phyloP scores from a whole-genome alignment of 1,140 invertebrate species.

The Calliopsis andreniformis region DNA sequence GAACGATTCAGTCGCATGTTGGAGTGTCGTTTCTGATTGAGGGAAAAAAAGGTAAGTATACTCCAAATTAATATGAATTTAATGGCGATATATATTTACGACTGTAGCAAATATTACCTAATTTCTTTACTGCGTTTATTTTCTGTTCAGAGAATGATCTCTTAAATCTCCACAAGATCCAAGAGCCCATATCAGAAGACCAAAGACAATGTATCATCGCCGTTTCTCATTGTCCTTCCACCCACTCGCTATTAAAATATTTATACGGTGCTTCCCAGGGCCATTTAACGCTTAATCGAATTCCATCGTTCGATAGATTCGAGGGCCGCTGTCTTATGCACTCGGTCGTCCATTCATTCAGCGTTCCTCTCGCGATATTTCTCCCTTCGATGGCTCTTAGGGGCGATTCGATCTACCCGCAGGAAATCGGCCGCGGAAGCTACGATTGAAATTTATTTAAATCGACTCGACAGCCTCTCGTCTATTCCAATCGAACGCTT shows the following conservation, averaged over 20 bases:
- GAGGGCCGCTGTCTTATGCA: neutral
- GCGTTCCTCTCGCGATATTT: neutral
- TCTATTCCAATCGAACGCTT: too few species aligned
- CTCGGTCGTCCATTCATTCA: neutral
- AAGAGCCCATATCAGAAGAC: too few species aligned
- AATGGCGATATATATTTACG: too few species aligned
- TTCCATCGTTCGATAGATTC: neutral
- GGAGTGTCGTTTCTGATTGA: too few species aligned
- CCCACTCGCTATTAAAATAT: neutral
- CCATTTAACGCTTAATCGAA: neutral
- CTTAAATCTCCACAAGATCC: too few species aligned
- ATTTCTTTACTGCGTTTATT: too few species aligned
- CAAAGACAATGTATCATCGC: too few species aligned
- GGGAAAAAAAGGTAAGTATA: too few species aligned
- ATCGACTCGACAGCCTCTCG: neutral
- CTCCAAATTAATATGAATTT: too few species aligned
- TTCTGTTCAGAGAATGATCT: too few species aligned
- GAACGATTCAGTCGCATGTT: neutral
- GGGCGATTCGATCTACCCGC: neutral
- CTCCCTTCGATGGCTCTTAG: neutral
- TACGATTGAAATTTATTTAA: slow-evolving; percentile 26
- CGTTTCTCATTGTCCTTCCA: too few species aligned
- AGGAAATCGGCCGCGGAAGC: slow-evolving; percentile 13
- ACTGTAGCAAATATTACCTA: too few species aligned
- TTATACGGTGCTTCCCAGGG: neutral